phyloP scores from a whole-genome alignment of 2,888 invertebrate species.

The Hipparchia semele region DNA sequence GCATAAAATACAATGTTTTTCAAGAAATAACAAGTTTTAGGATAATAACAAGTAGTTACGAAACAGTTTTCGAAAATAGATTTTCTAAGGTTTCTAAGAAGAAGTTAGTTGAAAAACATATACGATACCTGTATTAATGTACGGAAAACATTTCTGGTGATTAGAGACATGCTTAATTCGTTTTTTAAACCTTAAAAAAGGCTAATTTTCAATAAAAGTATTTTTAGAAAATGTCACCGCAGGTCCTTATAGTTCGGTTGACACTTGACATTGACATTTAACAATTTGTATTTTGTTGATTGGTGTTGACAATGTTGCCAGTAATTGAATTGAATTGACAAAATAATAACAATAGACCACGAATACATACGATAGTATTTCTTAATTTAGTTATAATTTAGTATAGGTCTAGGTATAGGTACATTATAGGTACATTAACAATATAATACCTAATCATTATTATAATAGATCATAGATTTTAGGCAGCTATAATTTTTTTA shows the following conservation, averaged over 20 bases:
- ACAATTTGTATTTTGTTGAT: no score
- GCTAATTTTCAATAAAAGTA: slow-evolving; percentile 56
- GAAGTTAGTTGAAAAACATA: slow-evolving; percentile 20
- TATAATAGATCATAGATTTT: no score
- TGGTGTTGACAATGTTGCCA: neutral
- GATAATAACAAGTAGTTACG: slow-evolving; percentile 58
- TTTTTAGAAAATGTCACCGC: slow-evolving; percentile 54
- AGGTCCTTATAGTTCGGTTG: no score
- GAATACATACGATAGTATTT: no score
- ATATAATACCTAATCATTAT: no score
- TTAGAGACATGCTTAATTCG: slow-evolving; percentile 63
- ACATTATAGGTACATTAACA: no score
- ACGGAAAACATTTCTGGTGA: slow-evolving; percentile 70
- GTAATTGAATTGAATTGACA: no score
- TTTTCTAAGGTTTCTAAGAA: neutral
- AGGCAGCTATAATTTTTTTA: neutral
- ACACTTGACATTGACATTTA: no score
- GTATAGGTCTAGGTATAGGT: no score
- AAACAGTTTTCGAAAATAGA: slow-evolving; percentile 54
- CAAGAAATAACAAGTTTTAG: neutral
- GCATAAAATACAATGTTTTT: neutral
- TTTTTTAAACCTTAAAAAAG: slow-evolving; percentile 51
- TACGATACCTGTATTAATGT: slow-evolving; percentile 68
- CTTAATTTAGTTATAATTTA: no score
- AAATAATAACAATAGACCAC: no score